Evolutionary conservation across 2,113 vertebrate genomes (phyloP).

Genomic region (Cariama cristata): DNA sequence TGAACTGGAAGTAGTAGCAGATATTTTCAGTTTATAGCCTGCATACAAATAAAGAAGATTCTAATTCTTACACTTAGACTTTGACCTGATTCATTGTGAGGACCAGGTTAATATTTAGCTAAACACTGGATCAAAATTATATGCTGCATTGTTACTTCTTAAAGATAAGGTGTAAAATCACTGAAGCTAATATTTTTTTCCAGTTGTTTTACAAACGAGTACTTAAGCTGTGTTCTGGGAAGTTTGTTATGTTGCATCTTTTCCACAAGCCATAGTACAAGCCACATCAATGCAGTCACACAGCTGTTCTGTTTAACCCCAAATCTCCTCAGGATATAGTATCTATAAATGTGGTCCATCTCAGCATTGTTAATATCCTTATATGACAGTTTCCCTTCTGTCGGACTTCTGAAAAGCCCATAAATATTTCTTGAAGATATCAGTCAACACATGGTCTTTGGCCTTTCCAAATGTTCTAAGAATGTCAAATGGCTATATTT

Average conservation of each 20-base stretch:
- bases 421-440: neutral
- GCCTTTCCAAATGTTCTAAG: neutral
- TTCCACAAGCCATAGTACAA: neutral
- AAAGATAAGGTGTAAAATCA: neutral
- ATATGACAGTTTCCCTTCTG: neutral
- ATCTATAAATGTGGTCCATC: neutral
- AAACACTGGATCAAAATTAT: neutral
- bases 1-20: neutral
- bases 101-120: neutral
- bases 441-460: neutral
- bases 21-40: neutral
- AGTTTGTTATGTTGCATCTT: neutral
- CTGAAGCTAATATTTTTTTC: neutral
- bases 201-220: neutral
- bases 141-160: neutral
- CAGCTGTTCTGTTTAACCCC: neutral
- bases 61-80: neutral
- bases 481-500: neutral
- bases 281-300: accelerated
- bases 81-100: neutral
- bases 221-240: neutral
- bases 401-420: neutral
- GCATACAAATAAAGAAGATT: neutral
- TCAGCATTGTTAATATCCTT: neutral
- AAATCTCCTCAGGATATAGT: neutral